A percentile compares a stretch with the other conserved stretches of the same genome.
phyloP scores from a whole-genome alignment of 2,888 invertebrate genomes.

The Meganola albula region DNA sequence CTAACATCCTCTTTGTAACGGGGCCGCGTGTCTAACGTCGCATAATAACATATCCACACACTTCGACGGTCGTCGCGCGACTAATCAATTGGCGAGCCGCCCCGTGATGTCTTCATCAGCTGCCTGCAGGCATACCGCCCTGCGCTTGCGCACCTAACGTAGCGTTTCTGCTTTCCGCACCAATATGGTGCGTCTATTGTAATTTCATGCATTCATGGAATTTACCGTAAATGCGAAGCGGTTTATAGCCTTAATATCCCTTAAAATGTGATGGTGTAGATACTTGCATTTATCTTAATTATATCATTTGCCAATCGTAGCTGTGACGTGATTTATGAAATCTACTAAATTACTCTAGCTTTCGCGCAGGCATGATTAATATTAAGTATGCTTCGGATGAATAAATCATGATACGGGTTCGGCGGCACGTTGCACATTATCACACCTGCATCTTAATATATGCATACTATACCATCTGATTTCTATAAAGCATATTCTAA shows the following conservation, averaged over 20 bases:
- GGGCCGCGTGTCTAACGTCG: slow-evolving; percentile 68
- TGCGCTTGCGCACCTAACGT: slow-evolving; percentile 47
- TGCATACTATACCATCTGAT: too few relatives aligned
- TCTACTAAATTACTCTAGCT: too few relatives aligned
- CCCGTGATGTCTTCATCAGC: slow-evolving; percentile 77
- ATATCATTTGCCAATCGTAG: too few relatives aligned
- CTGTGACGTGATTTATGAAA: too few relatives aligned
- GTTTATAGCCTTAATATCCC: slow-evolving; percentile 1
- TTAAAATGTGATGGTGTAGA: too few relatives aligned
- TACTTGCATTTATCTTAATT: too few relatives aligned
- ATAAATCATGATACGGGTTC: too few relatives aligned
- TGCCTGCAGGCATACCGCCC: slow-evolving; percentile 71
- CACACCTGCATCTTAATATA: too few relatives aligned
- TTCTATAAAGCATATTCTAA: too few relatives aligned
- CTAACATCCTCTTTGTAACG: slow-evolving; percentile 36
- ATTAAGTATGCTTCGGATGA: too few relatives aligned
- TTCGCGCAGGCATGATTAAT: too few relatives aligned
- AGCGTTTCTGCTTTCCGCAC: slow-evolving; percentile 28
- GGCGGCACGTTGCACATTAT: too few relatives aligned
- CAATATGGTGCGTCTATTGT: slow-evolving; percentile 28
- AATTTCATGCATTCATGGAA: slow-evolving; percentile 27
- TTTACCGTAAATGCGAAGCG: slow-evolving; percentile 12
- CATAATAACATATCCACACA: slow-evolving; percentile 66
- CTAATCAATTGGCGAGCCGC: slow-evolving; percentile 74
- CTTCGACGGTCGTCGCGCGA: slow-evolving; percentile 63